Evolutionary conservation across 2,113 vertebrate genomes (phyloP), one percentile per base, ranked within the genome.

Genomic region (Poeciliopsis retropinna): DNA sequence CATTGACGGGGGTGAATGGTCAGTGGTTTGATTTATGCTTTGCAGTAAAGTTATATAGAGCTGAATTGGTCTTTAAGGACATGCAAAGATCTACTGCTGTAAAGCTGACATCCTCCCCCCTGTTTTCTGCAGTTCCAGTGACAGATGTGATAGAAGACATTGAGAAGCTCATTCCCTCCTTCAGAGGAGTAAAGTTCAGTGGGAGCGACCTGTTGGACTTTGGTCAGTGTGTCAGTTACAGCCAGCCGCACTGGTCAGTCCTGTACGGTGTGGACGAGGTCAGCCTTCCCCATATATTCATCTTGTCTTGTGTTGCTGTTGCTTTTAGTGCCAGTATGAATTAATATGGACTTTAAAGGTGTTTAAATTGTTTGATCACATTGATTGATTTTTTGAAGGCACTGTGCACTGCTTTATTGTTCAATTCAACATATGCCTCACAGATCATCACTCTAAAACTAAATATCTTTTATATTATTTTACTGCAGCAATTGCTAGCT

Each of bases 261-360:
- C 93, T 99, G 9, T 99, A 96, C 60, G 98, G 98, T 0, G 85
- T 97, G 30, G 98, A 99, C 74, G 98, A 99, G 96, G 97, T 98
- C 87, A 92, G 94, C 14, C 3, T 72, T 32, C 32, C 28, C 13
- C 25, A 15, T 54, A 1, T 27, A 30, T 60, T n/a, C 25, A n/a
- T 27, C n/a, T 27, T 22, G 22, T n/a, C 77, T 44, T 29, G 7
- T 12, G 32, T 4, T 27, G 3, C 12, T 34, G 7, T 4, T 37
- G 63, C 64, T 65, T 12, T n/a, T 17, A 37, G 22, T 25, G 22
- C 31, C 32, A 62, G n/a, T 4, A 5, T 60, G n/a, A 28, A 62
- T 29, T 13, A 29, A 62, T 29, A 15, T 62, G 27, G 13, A 61
- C 4, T 19, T 61, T 61, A 14, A 62, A 62, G 27, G 4, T 62